Conservation (phyloP, 1,140 invertebrate species). For the Dinoponera quadriceps region DNA sequence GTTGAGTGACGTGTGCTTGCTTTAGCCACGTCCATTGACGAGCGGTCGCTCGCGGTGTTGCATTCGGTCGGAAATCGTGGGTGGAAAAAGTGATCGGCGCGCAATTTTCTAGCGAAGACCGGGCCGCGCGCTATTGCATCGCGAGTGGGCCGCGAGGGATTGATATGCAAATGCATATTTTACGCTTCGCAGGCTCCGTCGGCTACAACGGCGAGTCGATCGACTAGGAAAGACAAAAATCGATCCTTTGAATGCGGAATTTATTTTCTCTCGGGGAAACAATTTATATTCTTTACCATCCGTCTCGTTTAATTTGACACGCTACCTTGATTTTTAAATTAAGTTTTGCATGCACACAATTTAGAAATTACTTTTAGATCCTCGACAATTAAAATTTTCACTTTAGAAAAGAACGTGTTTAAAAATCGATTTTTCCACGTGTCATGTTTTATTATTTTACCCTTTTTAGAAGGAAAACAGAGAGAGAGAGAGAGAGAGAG, state of each 20-base stretch:
- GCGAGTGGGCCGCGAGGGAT: constrained; percentile 61
- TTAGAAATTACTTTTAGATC: background rate
- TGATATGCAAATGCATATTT: constrained; percentile 68
- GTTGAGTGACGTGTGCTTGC: background rate
- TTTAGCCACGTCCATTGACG: background rate
- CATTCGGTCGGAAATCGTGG: constrained; percentile 48
- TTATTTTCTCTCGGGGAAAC: background rate
- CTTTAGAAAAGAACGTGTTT: too few species aligned
- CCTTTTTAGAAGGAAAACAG: too few species aligned
- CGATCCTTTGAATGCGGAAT: background rate
- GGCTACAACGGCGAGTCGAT: background rate
- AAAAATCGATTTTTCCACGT: too few species aligned
- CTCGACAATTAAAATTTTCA: too few species aligned
- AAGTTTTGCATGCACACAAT: background rate
- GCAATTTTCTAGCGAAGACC: constrained; percentile 60
- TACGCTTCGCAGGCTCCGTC: constrained; percentile 21
- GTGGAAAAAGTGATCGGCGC: constrained; percentile 43
- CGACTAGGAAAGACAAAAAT: background rate
- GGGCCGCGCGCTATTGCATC: constrained; percentile 39
- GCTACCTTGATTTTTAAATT: background rate
- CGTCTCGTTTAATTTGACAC: background rate
- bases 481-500: too few species aligned
- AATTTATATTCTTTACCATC: background rate
- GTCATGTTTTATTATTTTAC: too few species aligned
- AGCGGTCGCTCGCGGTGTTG: background rate